Conservation (phyloP, 2,797 vertebrate genomes). For the Zalophus californianus region DNA sequence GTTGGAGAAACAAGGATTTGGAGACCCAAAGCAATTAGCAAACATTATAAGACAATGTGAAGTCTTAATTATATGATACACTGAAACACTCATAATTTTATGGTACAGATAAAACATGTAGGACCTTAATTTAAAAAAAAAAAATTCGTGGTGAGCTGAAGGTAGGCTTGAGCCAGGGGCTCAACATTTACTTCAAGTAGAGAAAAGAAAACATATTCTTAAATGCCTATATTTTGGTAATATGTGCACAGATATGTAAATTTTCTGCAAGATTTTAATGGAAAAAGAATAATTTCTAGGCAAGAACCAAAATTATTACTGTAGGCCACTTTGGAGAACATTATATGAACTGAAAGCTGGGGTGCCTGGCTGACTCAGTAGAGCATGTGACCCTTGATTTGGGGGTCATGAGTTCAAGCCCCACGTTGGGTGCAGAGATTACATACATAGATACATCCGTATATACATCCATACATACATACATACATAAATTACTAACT, state of each 20-base stretch:
- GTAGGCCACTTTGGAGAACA: slow-evolving; percentile 4
- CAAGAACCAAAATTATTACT: not conserved
- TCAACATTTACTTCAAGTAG: slow-evolving; percentile 39
- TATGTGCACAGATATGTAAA: not conserved
- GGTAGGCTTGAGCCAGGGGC: not conserved
- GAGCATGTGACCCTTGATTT: not conserved
- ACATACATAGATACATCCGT: not conserved
- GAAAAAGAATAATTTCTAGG: slow-evolving; percentile 40
- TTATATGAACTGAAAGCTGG: not conserved
- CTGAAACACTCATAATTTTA: slow-evolving; percentile 39
- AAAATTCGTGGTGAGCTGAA: slow-evolving; percentile 4
- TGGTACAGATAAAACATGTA: slow-evolving; percentile 43
- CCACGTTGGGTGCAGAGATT: not conserved
- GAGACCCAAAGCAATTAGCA: slow-evolving; percentile 40
- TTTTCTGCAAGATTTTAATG: slow-evolving; percentile 41
- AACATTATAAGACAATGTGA: slow-evolving; percentile 18
- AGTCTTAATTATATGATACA: slow-evolving; percentile 23
- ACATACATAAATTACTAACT: not conserved
- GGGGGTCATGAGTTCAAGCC: not conserved
- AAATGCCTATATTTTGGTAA: slow-evolving; percentile 16
- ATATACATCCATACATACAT: not conserved
- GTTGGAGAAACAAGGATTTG: slow-evolving; percentile 36
- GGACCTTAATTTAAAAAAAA: slow-evolving; percentile 42
- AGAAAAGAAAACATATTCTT: not conserved
- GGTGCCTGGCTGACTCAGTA: not conserved